phyloP scores from a whole-genome alignment of 2,113 vertebrate species.

The Cyprinodon brontotheroides region DNA sequence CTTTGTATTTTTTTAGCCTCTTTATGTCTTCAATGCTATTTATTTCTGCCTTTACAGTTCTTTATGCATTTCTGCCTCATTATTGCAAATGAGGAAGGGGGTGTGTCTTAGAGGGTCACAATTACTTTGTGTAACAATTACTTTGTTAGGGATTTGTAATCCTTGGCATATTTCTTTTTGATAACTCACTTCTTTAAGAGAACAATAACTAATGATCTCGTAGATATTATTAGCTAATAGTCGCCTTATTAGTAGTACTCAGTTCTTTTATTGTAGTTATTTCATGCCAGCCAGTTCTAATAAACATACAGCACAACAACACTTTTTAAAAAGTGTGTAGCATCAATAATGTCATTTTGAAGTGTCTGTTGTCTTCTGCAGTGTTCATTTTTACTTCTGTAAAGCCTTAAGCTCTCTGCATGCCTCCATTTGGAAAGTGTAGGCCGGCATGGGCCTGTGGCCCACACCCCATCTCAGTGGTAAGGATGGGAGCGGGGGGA shows the following conservation, averaged over 20 bases:
- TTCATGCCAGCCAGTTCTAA: constrained; percentile 53
- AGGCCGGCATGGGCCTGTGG: constrained; percentile 71
- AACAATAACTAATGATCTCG: constrained; percentile 47
- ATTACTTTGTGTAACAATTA: constrained; percentile 17
- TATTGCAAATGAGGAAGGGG: too few relatives aligned
- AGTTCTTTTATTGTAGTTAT: constrained; percentile 47
- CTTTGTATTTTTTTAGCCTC: too few relatives aligned
- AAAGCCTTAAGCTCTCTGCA: constrained; percentile 69
- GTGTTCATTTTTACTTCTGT: constrained; percentile 57
- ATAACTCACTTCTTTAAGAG: constrained; percentile 45
- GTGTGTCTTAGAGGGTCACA: too few relatives aligned
- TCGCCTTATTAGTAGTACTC: constrained; percentile 41
- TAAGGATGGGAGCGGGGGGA: constrained; percentile 72
- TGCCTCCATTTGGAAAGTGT: constrained; percentile 76
- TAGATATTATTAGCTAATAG: constrained; percentile 58
- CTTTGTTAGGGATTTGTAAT: constrained; percentile 45
- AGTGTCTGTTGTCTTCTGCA: constrained; percentile 62
- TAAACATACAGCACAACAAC: constrained; percentile 55
- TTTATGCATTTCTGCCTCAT: too few relatives aligned
- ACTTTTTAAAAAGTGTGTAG: constrained; percentile 53
- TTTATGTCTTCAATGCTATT: too few relatives aligned
- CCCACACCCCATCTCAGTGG: constrained; percentile 76
- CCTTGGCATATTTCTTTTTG: constrained; percentile 40
- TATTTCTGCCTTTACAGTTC: too few relatives aligned
- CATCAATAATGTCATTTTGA: constrained; percentile 57